These are phyloP conservation scores for Neoascia interrupta DNA, from an alignment of 2,888 invertebrate species.

Conservation along the genomic window DNA sequence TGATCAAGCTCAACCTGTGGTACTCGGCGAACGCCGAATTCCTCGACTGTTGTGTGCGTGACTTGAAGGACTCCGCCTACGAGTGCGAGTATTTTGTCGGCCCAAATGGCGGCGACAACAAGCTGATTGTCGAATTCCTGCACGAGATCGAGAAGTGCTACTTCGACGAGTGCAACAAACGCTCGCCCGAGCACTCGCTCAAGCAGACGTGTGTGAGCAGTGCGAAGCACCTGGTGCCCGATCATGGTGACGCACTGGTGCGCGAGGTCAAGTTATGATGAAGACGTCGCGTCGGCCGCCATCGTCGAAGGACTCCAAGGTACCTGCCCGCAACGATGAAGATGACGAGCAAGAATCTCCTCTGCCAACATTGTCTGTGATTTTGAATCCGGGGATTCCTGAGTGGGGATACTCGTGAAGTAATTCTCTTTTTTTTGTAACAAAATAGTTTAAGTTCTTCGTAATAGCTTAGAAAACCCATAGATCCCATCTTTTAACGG, in stretches of 20 bases:
- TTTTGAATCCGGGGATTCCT: conserved; percentile 24
- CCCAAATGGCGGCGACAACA: conserved; percentile 88
- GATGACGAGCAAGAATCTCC: conserved; percentile 18
- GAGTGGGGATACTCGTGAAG: conserved; percentile 15
- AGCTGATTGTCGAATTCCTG: conserved; percentile 85
- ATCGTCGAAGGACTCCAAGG: conserved; percentile 17
- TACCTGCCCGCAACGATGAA: conserved; percentile 49
- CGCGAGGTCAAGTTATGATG: conserved; percentile 74
- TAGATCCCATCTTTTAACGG: too few relatives aligned
- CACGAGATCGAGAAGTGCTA: conserved; percentile 83
- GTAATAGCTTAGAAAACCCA: conserved; percentile 2
- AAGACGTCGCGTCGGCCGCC: too few relatives aligned
- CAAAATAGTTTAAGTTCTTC: conserved; percentile 11
- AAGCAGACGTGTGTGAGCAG: conserved; percentile 83
- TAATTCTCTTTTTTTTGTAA: conserved; percentile 3
- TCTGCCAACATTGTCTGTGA: conserved; percentile 62
- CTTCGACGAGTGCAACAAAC: conserved; percentile 81
- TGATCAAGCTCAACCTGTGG: conserved; percentile 82
- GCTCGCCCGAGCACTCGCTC: conserved; percentile 80
- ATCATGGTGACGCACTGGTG: conserved; percentile 77
- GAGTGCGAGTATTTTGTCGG: conserved; percentile 87
- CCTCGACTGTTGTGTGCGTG: conserved; percentile 87
- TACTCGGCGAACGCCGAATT: conserved; percentile 87
- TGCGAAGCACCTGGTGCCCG: conserved; percentile 75
- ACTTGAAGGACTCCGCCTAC: conserved; percentile 81